phyloP scores from a whole-genome alignment of 2,113 vertebrate genomes.

The Addax nasomaculatus region DNA sequence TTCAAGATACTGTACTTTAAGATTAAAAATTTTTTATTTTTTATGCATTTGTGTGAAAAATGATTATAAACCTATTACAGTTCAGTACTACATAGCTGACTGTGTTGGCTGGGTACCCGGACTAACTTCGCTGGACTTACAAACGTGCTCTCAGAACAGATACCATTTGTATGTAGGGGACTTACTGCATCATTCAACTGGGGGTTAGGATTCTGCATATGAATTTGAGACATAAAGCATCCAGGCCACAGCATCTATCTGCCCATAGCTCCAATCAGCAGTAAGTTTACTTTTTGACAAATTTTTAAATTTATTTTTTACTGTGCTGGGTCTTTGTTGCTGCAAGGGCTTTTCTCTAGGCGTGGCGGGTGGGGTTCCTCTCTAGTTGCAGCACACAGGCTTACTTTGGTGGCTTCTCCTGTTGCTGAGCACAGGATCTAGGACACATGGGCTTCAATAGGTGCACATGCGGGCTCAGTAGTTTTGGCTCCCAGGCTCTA shows the following conservation, averaged over 20 bases:
- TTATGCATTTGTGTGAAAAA: neutral
- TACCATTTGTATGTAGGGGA: neutral
- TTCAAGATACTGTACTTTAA: neutral
- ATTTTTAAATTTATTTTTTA: neutral
- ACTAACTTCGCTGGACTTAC: neutral
- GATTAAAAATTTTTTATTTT: neutral
- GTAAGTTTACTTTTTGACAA: neutral
- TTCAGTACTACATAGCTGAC: neutral
- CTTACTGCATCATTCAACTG: neutral
- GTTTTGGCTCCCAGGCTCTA: neutral
- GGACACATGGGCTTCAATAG: neutral
- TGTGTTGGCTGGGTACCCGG: neutral
- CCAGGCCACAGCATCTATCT: neutral
- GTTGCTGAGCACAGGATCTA: neutral
- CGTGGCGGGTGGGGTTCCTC: neutral
- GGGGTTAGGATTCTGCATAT: neutral
- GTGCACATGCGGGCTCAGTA: accelerated
- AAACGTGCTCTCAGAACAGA: neutral
- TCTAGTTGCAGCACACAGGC: neutral
- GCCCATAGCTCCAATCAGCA: neutral
- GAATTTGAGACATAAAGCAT: neutral
- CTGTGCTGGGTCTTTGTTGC: neutral
- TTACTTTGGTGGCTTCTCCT: neutral
- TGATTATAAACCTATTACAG: neutral
- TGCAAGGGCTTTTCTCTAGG: neutral